These are phyloP conservation scores for Melanerpes formicivorus DNA, from an alignment of 2,113 vertebrate species.

Conservation along the genomic window DNA sequence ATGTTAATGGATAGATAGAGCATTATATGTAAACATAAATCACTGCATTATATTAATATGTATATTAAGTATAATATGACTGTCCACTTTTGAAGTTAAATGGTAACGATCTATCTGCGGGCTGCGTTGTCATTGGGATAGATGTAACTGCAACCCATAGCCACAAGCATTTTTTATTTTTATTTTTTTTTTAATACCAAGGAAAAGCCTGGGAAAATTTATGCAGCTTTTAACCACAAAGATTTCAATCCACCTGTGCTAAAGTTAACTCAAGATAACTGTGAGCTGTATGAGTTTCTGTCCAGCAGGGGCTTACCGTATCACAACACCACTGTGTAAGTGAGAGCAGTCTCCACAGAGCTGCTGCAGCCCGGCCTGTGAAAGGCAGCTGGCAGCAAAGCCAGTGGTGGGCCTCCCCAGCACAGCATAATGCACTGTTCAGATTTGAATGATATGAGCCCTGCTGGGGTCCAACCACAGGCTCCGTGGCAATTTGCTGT, in stretches of 20 bases:
- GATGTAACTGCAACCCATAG: neutral
- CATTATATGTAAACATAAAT: neutral
- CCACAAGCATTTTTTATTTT: conserved; percentile 20
- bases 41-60: neutral
- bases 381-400: neutral
- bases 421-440: rapidly evolving
- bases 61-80: neutral
- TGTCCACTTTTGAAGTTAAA: neutral
- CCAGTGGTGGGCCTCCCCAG: rapidly evolving
- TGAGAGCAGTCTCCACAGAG: neutral
- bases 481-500: neutral
- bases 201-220: conserved; percentile 7
- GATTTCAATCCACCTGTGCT: neutral
- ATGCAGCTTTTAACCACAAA: conserved; percentile 9
- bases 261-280: neutral
- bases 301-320: neutral
- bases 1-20: neutral
- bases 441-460: rapidly evolving
- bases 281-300: neutral
- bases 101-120: neutral
- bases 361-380: neutral
- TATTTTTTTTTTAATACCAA: conserved; percentile 14
- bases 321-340: neutral
- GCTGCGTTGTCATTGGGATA: neutral
- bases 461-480: neutral